phyloP scores from a whole-genome alignment of 2,797 vertebrate genomes.

The Enteromius argenteus region DNA sequence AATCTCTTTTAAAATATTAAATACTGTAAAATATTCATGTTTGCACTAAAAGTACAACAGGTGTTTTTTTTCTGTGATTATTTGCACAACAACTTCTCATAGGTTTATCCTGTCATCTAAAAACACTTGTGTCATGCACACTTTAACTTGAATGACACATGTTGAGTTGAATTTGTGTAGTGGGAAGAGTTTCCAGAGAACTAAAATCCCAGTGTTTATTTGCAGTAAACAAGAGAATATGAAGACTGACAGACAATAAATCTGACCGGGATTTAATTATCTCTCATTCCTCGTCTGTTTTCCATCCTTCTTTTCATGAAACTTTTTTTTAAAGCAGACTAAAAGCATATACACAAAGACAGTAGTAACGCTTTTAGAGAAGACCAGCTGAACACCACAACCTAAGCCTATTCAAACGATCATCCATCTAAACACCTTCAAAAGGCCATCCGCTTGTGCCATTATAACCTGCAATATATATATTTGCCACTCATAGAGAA shows the following conservation, averaged over 20 bases:
- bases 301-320: neutral
- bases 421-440: neutral
- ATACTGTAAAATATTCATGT: neutral
- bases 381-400: neutral
- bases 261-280: neutral
- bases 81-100: neutral
- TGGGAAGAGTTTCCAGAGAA: neutral
- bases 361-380: neutral
- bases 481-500: constrained; percentile 10
- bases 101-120: neutral
- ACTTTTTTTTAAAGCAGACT: neutral
- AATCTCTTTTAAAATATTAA: neutral
- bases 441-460: neutral
- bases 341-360: neutral
- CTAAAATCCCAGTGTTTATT: neutral
- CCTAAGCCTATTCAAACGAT: neutral
- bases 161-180: neutral
- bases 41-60: constrained; percentile 10
- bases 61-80: neutral
- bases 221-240: neutral
- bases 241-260: constrained; percentile 17
- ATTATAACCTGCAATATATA: neutral
- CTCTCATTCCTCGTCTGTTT: neutral
- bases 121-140: neutral
- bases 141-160: constrained; percentile 13